Evolutionary conservation across 92 coral and sea anemone species (phyloP).

Genomic region (Palythoa grandis): DNA sequence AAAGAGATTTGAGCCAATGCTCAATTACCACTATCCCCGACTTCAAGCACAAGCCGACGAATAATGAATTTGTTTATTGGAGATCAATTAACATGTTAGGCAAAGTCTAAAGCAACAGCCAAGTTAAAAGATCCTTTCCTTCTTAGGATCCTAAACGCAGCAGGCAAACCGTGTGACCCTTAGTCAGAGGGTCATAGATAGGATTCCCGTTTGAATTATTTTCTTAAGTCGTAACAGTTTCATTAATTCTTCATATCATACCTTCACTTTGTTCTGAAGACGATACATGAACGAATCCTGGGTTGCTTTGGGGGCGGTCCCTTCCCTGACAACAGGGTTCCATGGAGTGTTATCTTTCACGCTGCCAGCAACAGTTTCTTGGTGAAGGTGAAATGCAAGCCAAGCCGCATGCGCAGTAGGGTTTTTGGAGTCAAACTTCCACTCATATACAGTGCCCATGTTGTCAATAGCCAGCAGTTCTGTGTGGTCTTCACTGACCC

Average conservation of each 20-base stretch:
- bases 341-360: conserved; percentile 57
- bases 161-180: too few species aligned
- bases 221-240: too few species aligned
- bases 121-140: too few species aligned
- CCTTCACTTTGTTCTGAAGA: conserved; percentile 76
- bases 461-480: conserved; percentile 74
- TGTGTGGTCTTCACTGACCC: conserved; percentile 69
- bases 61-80: too few species aligned
- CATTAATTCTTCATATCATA: neutral
- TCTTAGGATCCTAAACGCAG: too few species aligned
- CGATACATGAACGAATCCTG: conserved; percentile 89
- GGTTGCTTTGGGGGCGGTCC: conserved; percentile 56
- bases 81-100: too few species aligned
- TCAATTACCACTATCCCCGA: too few species aligned
- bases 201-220: too few species aligned
- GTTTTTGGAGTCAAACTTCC: conserved; percentile 72
- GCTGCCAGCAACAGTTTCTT: conserved; percentile 53
- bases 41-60: too few species aligned
- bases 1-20: too few species aligned
- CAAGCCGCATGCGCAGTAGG: conserved; percentile 88
- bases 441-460: conserved; percentile 71
- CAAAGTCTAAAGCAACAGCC: too few species aligned
- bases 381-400: conserved; percentile 74
- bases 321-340: conserved; percentile 65
- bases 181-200: too few species aligned